Evolutionary conservation across 35 echinoderm and acorn worm species (phyloP), one percentile per base, ranked within the genome.

Genomic region (Diadema setosum): DNA sequence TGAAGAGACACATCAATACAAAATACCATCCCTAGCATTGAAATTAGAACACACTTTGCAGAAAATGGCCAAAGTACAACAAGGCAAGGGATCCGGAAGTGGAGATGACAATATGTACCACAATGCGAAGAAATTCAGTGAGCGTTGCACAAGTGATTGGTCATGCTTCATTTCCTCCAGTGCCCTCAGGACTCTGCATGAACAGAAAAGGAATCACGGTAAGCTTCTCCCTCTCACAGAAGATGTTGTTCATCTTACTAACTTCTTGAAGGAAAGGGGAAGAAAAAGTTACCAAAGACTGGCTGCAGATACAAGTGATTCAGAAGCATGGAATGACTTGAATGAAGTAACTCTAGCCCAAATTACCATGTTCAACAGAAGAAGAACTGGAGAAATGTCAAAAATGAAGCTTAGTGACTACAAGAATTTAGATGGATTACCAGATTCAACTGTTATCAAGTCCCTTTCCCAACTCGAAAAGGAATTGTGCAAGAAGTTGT

Each of bases 321-420:
- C 37, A 50, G 84, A 87, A 89, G 91, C 84, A 46, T 91, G 90
- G 90, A 76, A 69, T 26, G 33, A 48, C 23, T 75, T 94, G 17
- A 87, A 86, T 83, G 88, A 95, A 57, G 74, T 82, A 58, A 58
- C 78, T 29, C 61, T 95, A 8, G 45, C 70, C 17, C 93, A 86
- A 30, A 23, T 86, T 1, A 87, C 85, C 33, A 21, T 94, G 56
- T 94, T 94, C 45, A 94, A 94, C 27, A 36, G 88, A 5, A 86
- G 93, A 81, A 44, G 87, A 14, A 65, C 46, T 65, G 93, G 93
- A 4, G 87, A 91, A 65, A 42, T 91, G 12, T 94, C 88, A 2
- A 90, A 91, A 48, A 82, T 94, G 83, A 86, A 83, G 26, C 2
- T 91, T 1, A 56, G 16, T 2, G 93, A 95, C 45, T 84, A 67